Conservation (phyloP, 2,113 vertebrate species). For the Spizaetus ornatus region DNA sequence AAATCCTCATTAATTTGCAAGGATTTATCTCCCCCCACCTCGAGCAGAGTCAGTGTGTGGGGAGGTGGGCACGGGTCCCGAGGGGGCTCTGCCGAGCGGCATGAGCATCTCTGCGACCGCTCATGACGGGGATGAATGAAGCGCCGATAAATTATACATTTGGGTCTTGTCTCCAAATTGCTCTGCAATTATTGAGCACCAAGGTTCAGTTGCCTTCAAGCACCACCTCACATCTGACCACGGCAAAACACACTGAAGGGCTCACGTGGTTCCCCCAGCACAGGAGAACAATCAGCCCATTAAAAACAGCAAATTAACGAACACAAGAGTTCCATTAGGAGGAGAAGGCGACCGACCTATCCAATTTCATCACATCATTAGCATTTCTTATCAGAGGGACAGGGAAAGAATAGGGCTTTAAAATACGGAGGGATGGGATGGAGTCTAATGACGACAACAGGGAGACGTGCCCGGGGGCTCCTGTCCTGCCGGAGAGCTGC, state of each 20-base stretch:
- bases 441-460: not conserved
- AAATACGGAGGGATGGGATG: not conserved
- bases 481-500: accelerated
- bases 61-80: not conserved
- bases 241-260: not conserved
- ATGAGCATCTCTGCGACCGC: not conserved
- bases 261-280: not conserved
- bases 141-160: conserved; percentile 53
- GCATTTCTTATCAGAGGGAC: conserved; percentile 33
- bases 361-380: conserved; percentile 42
- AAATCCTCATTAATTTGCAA: not conserved
- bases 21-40: not conserved
- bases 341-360: not conserved
- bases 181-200: conserved; percentile 55
- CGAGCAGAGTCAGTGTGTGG: accelerated
- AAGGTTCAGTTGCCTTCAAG: conserved; percentile 21
- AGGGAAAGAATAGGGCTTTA: not conserved
- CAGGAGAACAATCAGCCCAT: conserved; percentile 58
- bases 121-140: not conserved
- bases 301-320: conserved; percentile 46
- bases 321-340: conserved; percentile 31
- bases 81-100: not conserved
- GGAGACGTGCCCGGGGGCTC: not conserved
- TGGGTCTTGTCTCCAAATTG: conserved; percentile 56
- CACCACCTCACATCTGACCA: not conserved